These are phyloP conservation scores for Eupristina koningsbergeri DNA, from an alignment of 1,140 invertebrate genomes.

Conservation along the genomic window DNA sequence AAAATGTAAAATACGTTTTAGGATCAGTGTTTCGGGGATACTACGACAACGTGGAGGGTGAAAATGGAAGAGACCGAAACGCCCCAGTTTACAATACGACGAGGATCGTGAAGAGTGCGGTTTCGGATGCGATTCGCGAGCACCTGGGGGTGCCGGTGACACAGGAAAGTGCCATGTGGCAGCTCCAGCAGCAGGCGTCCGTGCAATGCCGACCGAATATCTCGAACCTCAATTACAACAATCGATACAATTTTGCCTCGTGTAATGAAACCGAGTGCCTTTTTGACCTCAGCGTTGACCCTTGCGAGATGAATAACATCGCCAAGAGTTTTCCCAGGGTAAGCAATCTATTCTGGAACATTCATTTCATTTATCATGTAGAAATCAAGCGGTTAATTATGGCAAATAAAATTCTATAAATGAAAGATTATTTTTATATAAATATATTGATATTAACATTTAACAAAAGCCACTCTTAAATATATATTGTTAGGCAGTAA, in stretches of 20 bases:
- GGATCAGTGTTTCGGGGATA: conserved; percentile 61
- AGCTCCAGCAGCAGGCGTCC: conserved; percentile 66
- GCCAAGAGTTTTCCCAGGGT: conserved; percentile 68
- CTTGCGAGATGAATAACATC: conserved; percentile 80
- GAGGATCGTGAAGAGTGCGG: conserved; percentile 61
- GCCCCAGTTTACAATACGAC: conserved; percentile 61
- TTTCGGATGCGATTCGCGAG: conserved; percentile 63
- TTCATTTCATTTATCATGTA: too few species aligned
- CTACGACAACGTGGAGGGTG: conserved; percentile 65
- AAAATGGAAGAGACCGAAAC: conserved; percentile 59
- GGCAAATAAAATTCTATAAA: too few species aligned
- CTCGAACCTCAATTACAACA: conserved; percentile 50
- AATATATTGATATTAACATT: too few species aligned
- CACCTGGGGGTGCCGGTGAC: conserved; percentile 68
- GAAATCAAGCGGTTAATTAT: too few species aligned
- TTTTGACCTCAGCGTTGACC: conserved; percentile 79
- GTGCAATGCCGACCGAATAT: conserved; percentile 62
- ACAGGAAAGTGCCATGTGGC: conserved; percentile 65
- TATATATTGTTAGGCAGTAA: too few species aligned
- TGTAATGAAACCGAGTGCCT: conserved; percentile 76
- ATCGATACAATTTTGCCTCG: conserved; percentile 58
- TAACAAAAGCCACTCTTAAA: too few species aligned
- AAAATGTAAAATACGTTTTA: conserved; percentile 27
- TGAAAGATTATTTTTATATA: too few species aligned
- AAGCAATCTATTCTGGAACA: too few species aligned